Conservation (phyloP, 2,797 vertebrate species). For the Typhlichthys subterraneus region DNA sequence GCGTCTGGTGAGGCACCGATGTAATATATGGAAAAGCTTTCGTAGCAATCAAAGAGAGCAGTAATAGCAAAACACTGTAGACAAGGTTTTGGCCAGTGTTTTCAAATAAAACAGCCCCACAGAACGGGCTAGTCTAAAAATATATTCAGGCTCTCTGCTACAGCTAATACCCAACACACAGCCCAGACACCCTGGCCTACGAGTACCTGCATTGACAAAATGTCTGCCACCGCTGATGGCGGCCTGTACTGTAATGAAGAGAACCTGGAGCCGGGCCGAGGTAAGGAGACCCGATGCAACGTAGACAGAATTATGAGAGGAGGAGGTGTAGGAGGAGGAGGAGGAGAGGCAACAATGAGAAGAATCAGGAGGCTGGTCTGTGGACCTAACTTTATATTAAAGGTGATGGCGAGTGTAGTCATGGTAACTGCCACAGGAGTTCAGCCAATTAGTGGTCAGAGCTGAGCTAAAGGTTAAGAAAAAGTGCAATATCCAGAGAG, state of each 20-base stretch:
- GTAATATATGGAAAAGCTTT: no score
- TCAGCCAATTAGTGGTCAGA: conserved; percentile 52
- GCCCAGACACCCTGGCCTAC: conserved; percentile 32
- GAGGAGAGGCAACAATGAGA: conserved; percentile 22
- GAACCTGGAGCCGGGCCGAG: conserved; percentile 15
- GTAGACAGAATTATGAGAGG: neutral
- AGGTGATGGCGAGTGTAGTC: conserved; percentile 46
- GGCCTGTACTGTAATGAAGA: conserved; percentile 38
- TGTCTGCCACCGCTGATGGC: conserved; percentile 43
- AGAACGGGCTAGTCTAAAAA: conserved; percentile 16
- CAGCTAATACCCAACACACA: conserved; percentile 32
- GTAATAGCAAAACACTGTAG: no score
- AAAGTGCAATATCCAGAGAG: conserved; percentile 41
- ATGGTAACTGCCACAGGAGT: conserved; percentile 53
- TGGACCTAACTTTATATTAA: conserved; percentile 44
- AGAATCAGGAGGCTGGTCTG: conserved; percentile 22
- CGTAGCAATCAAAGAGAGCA: no score
- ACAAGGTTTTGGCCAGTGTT: no score
- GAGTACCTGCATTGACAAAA: conserved; percentile 54
- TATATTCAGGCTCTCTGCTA: conserved; percentile 43
- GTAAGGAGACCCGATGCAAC: conserved; percentile 6
- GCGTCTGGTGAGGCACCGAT: no score
- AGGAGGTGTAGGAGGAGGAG: conserved; percentile 6
- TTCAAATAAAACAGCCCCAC: no score
- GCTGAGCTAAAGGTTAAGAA: conserved; percentile 34